phyloP scores from a whole-genome alignment of 2,888 invertebrate species.

The Synergus laeviventris region DNA sequence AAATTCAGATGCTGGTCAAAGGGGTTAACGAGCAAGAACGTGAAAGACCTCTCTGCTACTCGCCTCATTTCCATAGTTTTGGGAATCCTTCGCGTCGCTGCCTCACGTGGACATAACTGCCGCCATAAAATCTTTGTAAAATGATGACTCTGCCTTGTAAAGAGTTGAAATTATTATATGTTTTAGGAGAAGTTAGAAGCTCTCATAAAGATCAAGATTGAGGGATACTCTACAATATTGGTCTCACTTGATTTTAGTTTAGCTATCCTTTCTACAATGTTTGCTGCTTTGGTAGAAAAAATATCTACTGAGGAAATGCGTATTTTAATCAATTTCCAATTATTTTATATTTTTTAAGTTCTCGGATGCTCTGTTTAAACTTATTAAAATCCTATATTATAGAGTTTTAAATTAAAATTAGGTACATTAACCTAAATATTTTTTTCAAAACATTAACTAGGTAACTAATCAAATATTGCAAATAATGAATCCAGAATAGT shows the following conservation, averaged over 20 bases:
- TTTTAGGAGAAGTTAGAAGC: slow-evolving; percentile 43
- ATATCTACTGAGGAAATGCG: background rate
- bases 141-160: slow-evolving; percentile 62
- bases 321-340: no score
- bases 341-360: no score
- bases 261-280: background rate
- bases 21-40: slow-evolving; percentile 42
- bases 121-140: slow-evolving; percentile 66
- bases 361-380: no score
- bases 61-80: slow-evolving; percentile 62
- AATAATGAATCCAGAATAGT: no score
- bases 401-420: no score
- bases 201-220: slow-evolving; percentile 34
- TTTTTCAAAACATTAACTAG: no score
- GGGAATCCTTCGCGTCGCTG: slow-evolving; percentile 55
- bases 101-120: slow-evolving; percentile 56
- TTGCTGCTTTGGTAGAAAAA: background rate
- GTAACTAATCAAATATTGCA: no score
- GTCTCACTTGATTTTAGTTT: slow-evolving; percentile 15
- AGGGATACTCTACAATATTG: slow-evolving; percentile 13
- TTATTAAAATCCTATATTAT: no score
- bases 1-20: slow-evolving; percentile 12
- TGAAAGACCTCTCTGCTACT: slow-evolving; percentile 34
- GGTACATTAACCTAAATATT: no score
- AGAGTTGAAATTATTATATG: slow-evolving; percentile 64